Evolutionary conservation across 2,888 invertebrate genomes (phyloP), one percentile per base, ranked within the genome.

Genomic region (Physocephala rufipes): DNA sequence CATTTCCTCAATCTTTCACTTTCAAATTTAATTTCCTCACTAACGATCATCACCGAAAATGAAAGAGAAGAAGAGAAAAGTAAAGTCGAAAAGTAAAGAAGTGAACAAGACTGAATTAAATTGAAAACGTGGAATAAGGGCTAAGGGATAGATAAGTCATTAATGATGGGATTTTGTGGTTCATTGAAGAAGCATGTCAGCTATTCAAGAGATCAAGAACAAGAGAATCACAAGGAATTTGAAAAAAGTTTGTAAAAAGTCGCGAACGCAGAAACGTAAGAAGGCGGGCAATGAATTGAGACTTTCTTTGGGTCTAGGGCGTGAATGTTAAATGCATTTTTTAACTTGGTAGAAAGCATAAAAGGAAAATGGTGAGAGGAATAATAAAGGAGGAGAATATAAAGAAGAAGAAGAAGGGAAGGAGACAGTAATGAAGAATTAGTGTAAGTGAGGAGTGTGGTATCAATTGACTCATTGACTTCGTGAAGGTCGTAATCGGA

Each of bases 21-120:
- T 12, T 63, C 24, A 43, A n/a, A 63, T 67, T 55, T 67, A 55
- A 67, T 67, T 67, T 58, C 55, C 43, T 9, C 55, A 16, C 55
- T 24, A 55, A 55, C 55, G 45, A 55, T 43, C 55, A 53, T 36
- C 55, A 12, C 65, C n/a, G 51, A 65, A 49, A 21, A 24, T 5
- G 15, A 26, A 24, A 12, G 24, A 28, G 28, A 58, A 26, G 21
- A n/a, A 15, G 58, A 58, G 7, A 28, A 16, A 58, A n/a, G n/a
- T n/a, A n/a, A n/a, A n/a, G n/a, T n/a, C n/a, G n/a, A n/a, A 28
- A 58, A 28, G 9, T 26, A 26, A 58, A 26, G 26, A 26, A 53
- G n/a, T 12, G 53, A 21, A 7, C 9, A 21, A 53, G 36, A 36
- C 4, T 36, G 36, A 36, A 36, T 36, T 4, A 36, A 36, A 7